Evolutionary conservation across 2,797 vertebrate species (phyloP).

Genomic region (Syngnathus rostellatus): DNA sequence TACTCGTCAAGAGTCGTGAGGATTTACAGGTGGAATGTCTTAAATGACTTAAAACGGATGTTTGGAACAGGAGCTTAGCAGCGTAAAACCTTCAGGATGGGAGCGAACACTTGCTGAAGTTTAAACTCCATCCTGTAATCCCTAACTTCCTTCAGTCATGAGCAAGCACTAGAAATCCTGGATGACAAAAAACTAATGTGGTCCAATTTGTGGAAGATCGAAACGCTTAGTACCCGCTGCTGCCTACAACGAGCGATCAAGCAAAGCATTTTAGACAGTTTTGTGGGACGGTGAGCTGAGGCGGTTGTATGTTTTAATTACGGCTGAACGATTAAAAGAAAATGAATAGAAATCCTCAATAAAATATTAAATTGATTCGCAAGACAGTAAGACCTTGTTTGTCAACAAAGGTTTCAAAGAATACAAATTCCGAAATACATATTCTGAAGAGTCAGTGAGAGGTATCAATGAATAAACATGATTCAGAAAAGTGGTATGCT

Average conservation of each 20-base stretch:
- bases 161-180: neutral
- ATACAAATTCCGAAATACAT: neutral
- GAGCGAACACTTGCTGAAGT: neutral
- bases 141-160: neutral
- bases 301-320: no score
- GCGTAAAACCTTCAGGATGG: neutral
- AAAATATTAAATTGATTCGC: no score
- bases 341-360: no score
- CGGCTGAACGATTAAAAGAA: no score
- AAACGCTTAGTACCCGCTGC: no score
- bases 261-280: no score
- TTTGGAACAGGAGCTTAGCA: neutral
- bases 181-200: neutral
- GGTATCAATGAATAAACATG: neutral
- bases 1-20: neutral
- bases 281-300: no score
- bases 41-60: neutral
- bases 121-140: conserved; percentile 1
- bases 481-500: neutral
- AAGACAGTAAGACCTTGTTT: neutral
- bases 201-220: neutral
- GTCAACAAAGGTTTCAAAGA: neutral
- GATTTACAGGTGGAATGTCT: neutral
- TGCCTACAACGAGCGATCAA: no score
- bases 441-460: neutral